phyloP scores from a whole-genome alignment of 2,888 invertebrate genomes.

The Himalopsyche tibetana region DNA sequence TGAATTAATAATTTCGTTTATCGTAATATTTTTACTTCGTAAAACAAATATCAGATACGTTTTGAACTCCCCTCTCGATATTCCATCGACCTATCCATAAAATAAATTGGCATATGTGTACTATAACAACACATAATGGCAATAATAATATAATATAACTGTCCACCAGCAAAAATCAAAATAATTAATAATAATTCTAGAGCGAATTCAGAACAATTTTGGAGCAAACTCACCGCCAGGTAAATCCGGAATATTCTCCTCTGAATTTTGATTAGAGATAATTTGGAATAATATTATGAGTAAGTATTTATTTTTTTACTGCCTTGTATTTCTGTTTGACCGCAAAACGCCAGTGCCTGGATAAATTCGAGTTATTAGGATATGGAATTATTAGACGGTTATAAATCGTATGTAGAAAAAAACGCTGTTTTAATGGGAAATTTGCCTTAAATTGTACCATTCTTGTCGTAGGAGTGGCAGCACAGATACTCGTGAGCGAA shows the following conservation, averaged over 20 bases:
- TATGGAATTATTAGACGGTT: conserved; percentile 4
- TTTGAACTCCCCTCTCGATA: not conserved
- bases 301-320: conserved; percentile 17
- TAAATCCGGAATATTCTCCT: conserved; percentile 18
- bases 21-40: too few species aligned
- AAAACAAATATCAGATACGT: not conserved
- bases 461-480: conserved; percentile 3
- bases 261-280: not conserved
- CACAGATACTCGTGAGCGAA: conserved; percentile 17
- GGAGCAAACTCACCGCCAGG: not conserved
- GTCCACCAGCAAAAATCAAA: not conserved
- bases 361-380: conserved; percentile 22
- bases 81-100: conserved; percentile 26
- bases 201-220: conserved; percentile 11
- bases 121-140: not conserved
- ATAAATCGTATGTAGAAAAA: conserved; percentile 2
- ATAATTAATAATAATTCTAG: conserved; percentile 9
- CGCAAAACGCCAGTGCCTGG: not conserved
- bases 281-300: not conserved
- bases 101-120: conserved; percentile 34
- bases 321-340: conserved; percentile 5
- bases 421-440: not conserved
- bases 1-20: too few species aligned
- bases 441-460: conserved; percentile 20
- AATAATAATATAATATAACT: conserved; percentile 22